Conservation (phyloP, 2,888 invertebrate species). For the Mythimna pallens region DNA sequence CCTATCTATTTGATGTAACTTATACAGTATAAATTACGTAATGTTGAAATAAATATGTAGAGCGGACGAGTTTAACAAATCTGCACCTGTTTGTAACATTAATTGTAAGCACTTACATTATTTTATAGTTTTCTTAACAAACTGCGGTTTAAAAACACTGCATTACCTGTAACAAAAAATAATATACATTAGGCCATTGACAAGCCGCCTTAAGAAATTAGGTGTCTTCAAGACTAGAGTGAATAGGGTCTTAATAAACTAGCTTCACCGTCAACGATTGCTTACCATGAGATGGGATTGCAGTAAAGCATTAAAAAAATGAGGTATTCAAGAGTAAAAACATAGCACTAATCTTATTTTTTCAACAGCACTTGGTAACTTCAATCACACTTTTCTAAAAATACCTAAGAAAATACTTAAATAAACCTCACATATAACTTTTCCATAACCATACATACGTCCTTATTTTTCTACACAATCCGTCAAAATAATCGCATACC, state of each 20-base stretch:
- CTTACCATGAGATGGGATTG: too few species aligned
- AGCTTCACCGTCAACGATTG: too few species aligned
- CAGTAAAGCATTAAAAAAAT: too few species aligned
- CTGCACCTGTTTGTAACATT: neutral
- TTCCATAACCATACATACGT: constrained; percentile 6
- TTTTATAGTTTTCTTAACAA: neutral
- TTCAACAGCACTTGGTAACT: too few species aligned
- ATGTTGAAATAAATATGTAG: neutral
- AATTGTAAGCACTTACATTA: constrained; percentile 19
- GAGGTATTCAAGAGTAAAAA: too few species aligned
- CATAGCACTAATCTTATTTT: too few species aligned
- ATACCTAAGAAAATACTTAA: neutral
- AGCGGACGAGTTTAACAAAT: neutral
- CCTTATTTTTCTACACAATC: constrained; percentile 47
- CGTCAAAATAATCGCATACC: constrained; percentile 50
- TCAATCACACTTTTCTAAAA: too few species aligned
- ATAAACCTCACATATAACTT: constrained; percentile 15
- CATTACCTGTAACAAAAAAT: constrained; percentile 52
- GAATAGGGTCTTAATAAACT: too few species aligned
- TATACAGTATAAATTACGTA: too few species aligned
- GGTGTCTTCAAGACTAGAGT: too few species aligned
- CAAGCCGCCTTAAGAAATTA: neutral
- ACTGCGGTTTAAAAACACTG: neutral
- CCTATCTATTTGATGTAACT: too few species aligned
- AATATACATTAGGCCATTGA: neutral